Percentiles rank a stretch among this genome's conserved stretches.
Evolutionary conservation across 2,797 vertebrate genomes (phyloP).

Genomic region (Ispidina picta): DNA sequence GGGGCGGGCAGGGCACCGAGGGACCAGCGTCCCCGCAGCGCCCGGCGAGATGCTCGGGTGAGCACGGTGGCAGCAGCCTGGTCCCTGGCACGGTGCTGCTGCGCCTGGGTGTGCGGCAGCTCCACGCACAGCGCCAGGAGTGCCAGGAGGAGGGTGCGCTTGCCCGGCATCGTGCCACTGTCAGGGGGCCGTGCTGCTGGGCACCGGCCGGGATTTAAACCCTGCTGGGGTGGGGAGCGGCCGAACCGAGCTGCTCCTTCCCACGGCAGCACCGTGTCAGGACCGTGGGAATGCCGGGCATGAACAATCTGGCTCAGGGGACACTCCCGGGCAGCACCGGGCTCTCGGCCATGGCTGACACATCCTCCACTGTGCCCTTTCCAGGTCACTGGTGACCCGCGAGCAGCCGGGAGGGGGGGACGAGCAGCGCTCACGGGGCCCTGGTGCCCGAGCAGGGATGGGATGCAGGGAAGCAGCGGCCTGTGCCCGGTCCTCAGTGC

Average conservation of each 20-base stretch:
- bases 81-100: background rate
- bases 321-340: background rate
- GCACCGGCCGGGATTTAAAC: background rate
- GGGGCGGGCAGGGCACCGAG: rapidly evolving
- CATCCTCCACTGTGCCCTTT: background rate
- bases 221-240: background rate
- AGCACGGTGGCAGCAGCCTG: rapidly evolving
- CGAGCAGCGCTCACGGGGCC: background rate
- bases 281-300: background rate
- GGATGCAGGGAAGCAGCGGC: background rate
- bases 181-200: rapidly evolving
- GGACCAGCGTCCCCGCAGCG: background rate
- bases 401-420: background rate
- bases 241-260: background rate
- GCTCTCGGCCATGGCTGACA: rapidly evolving
- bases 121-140: background rate
- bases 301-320: conserved; percentile 3
- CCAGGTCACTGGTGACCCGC: conserved; percentile 30
- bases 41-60: rapidly evolving
- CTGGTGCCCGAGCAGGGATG: background rate
- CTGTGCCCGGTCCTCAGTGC: background rate
- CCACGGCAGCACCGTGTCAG: rapidly evolving
- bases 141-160: background rate
- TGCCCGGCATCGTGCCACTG: background rate
- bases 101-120: background rate